phyloP scores from a whole-genome alignment of 1,140 invertebrate species.

The Phortica variegata region DNA sequence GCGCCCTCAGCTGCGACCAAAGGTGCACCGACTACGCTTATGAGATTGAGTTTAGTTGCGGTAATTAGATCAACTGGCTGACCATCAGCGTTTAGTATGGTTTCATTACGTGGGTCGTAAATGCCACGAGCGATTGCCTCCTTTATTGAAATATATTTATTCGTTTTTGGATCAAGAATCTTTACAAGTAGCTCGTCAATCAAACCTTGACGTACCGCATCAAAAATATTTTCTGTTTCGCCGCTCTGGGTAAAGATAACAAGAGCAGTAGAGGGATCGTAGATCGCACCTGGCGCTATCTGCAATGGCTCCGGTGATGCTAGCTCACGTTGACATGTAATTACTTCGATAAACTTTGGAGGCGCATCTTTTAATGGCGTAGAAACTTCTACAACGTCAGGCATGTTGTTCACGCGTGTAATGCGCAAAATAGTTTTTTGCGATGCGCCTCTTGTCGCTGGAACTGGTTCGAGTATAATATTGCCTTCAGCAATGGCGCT shows the following conservation, averaged over 20 bases:
- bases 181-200: conserved; percentile 69
- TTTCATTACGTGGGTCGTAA: conserved; percentile 71
- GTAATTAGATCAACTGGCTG: conserved; percentile 70
- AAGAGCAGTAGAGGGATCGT: conserved; percentile 71
- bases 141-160: conserved; percentile 68
- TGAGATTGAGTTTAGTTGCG: conserved; percentile 72
- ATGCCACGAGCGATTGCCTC: conserved; percentile 77
- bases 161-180: conserved; percentile 74
- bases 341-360: conserved; percentile 38
- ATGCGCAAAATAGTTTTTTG: conserved; percentile 48
- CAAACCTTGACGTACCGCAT: conserved; percentile 68
- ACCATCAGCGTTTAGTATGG: conserved; percentile 67
- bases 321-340: conserved; percentile 59
- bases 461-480: conserved; percentile 63
- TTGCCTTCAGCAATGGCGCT: conserved; percentile 73
- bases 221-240: conserved; percentile 68
- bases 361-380: conserved; percentile 57
- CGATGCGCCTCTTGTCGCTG: conserved; percentile 48
- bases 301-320: conserved; percentile 67
- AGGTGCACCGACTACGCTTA: conserved; percentile 71
- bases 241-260: conserved; percentile 72
- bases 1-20: conserved; percentile 65
- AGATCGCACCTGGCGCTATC: conserved; percentile 69
- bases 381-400: conserved; percentile 68
- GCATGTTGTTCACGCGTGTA: conserved; percentile 57